Evolutionary conservation across 1,140 invertebrate species (phyloP), one percentile per base, ranked within the genome.

Genomic region (Drosophila gunungcola): DNA sequence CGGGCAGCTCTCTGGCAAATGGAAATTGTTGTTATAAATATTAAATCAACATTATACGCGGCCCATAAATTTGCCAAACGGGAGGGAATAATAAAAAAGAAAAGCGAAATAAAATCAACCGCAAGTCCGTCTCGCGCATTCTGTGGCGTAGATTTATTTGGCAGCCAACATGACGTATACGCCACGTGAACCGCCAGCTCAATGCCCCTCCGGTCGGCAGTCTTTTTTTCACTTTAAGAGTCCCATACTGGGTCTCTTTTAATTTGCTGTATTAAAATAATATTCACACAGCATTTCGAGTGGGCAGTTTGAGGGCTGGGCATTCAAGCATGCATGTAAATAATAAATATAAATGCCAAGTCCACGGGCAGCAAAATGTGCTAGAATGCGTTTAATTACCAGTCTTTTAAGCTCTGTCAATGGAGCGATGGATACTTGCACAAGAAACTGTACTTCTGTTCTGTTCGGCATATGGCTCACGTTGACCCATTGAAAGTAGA

Each of bases 11-110:
- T 45, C 11, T 36, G 58, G 45, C 27, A 21, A 45, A 69, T 82
- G 54, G 64, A 54, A 78, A 79, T 82, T 75, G 74, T 65, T 57
- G 78, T 64, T 64, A 88, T 86, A 88, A 86, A 86, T 86, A 88
- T 86, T 88, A 88, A 86, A 86, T 79, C 62, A 82, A 82, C 79
- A 79, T 88, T 86, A 83, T 76, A 67, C 63, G 58, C 79, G 78
- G 74, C 46, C 46, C 79, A 83, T 86, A 86, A 86, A 88, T 88
- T 88, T 72, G 9, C 16, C 64, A 39, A 61, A 58, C 49, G 38
- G 32, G 52, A 43, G 46, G 43, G 41, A 75, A 48, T 45, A 72
- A 76, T 76, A 75, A 65, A 63, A 74, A 65, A 25, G 42, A 10
- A 39, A 72, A 69, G 42, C 52, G 58, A 78, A 78, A 74, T 79